Base-by-base conservation (phyloP, 2,888 invertebrate species). In the Acronicta alni region DNA sequence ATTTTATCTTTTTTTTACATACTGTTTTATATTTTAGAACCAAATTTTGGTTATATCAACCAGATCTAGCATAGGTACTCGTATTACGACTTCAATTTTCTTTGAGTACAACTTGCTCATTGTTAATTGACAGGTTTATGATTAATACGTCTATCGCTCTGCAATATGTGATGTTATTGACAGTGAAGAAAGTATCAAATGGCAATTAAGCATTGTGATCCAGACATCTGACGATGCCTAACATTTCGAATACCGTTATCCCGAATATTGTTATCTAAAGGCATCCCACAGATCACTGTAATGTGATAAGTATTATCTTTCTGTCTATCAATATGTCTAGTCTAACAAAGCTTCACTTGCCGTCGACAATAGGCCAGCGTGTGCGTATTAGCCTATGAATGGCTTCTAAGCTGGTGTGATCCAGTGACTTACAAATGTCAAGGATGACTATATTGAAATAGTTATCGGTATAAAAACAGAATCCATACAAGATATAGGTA, bases 291-390 rank as follows among this genome's bases (percentile, higher is more conserved):
- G 69, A 69, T 69, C 61, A 72, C 56, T 67, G 62, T 57, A 60
- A 48, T 46, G 43, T 41, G 57, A 69, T 74, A 73, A 65, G 49
- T 43, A 53, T 60, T 60, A 73, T 74, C 71, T 65, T 53, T 57
- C 44, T 56, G 71, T 72, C 72, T 70, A 74, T 62, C 71, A 62
- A 70, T 62, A 55, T 49, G 67, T 72, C 75, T 72, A 72, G 75
- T 42, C 54, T 54, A 17, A 72, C 72, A 67, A 68, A 45, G 56
- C 67, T 39, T 72, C 56, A 69, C 72, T 69, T 69, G 62, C 35
- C 56, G 55, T 52, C 41, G 35, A 65, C 74, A 74, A 72, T 61
- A 48, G 72, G 47, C 42, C 16, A 71, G 41, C 46, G 37, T 49
- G 47, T 46, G 26, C 17, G 44, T 43, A 54, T 71, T 57, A 69